Evolutionary conservation across 2,888 invertebrate species (phyloP).

Genomic region (Endotricha flammealis): DNA sequence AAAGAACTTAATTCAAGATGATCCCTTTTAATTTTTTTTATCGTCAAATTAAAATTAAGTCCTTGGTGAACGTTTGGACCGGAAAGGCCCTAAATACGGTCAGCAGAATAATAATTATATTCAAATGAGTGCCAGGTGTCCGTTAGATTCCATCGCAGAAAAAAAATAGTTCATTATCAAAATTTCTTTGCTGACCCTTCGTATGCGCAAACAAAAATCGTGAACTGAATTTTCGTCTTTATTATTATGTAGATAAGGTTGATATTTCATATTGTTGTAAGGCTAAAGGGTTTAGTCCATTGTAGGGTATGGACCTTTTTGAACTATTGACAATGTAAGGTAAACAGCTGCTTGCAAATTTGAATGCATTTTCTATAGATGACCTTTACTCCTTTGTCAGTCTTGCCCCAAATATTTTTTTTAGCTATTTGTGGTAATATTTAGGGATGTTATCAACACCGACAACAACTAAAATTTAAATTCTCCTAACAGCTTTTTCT

Average conservation of each 20-base stretch:
- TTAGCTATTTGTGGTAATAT: background rate
- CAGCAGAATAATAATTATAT: constrained; percentile 35
- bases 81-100: constrained; percentile 19
- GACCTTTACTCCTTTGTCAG: constrained; percentile 11
- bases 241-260: constrained; percentile 5
- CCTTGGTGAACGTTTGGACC: constrained; percentile 4
- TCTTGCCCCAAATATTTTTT: background rate
- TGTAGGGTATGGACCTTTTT: constrained; percentile 16
- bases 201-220: constrained; percentile 6
- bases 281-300: constrained; percentile 29
- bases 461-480: too few relatives aligned
- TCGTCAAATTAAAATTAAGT: background rate
- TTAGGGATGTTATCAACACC: background rate
- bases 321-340: constrained; percentile 29
- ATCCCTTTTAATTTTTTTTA: background rate
- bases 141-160: constrained; percentile 33
- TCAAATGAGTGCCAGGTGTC: constrained; percentile 54
- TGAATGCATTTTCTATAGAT: constrained; percentile 23
- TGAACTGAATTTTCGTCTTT: background rate
- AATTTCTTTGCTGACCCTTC: constrained; percentile 49
- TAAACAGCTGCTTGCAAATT: constrained; percentile 44
- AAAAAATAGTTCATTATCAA: constrained; percentile 29
- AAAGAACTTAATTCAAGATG: background rate
- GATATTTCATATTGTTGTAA: constrained; percentile 9
- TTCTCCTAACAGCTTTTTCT: too few relatives aligned